These are phyloP conservation scores for Oryzias celebensis DNA, from an alignment of 2,113 vertebrate genomes.

Conservation along the genomic window DNA sequence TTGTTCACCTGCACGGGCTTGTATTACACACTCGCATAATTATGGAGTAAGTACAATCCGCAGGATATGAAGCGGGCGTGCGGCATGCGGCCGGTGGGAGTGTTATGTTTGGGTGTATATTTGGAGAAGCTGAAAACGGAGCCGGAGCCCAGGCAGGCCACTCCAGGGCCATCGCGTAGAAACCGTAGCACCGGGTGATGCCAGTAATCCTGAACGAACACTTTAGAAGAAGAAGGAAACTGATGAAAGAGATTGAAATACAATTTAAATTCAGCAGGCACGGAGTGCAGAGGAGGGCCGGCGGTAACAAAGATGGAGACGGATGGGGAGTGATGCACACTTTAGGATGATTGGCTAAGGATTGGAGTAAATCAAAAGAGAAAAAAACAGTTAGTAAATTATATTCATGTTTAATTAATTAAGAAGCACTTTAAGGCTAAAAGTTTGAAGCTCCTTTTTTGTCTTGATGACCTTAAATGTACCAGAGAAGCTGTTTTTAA, in stretches of 20 bases:
- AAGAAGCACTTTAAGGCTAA: too few relatives aligned
- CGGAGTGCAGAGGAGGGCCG: constrained; percentile 11
- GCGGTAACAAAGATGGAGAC: constrained; percentile 34
- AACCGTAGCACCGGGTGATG: constrained; percentile 59
- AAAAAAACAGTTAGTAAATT: not conserved
- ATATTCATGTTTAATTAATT: too few relatives aligned
- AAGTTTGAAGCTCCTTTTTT: too few relatives aligned
- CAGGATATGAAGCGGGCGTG: constrained; percentile 36
- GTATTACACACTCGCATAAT: constrained; percentile 40
- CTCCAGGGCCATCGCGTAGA: constrained; percentile 51
- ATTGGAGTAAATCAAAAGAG: constrained; percentile 15
- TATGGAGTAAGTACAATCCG: constrained; percentile 47
- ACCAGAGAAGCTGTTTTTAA: too few relatives aligned
- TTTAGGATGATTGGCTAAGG: constrained; percentile 15
- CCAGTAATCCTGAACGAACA: constrained; percentile 35
- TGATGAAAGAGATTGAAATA: constrained; percentile 77
- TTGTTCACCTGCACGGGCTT: constrained; percentile 20
- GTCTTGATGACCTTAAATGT: too few relatives aligned
- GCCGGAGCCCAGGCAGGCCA: constrained; percentile 11
- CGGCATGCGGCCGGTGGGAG: constrained; percentile 30
- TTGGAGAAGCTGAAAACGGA: constrained; percentile 61
- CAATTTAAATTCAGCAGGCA: constrained; percentile 59
- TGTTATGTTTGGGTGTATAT: constrained; percentile 33
- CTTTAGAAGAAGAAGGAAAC: constrained; percentile 24
- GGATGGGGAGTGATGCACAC: constrained; percentile 23